Conservation (phyloP, 2,113 vertebrate species). For the Artemisiospiza belli region DNA sequence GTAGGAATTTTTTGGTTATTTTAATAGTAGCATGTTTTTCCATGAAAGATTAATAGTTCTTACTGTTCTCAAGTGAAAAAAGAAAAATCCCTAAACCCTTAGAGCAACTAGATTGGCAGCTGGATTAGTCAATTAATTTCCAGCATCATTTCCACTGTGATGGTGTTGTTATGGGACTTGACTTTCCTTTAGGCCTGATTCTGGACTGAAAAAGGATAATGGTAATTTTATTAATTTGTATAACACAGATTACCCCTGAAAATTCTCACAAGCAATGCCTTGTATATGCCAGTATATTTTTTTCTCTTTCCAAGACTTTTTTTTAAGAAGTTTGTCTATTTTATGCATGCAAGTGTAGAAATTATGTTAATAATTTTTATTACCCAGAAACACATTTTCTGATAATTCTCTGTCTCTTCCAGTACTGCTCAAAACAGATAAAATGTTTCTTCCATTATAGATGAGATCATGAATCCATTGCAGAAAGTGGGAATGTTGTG, state of each 20-base stretch:
- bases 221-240: neutral
- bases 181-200: neutral
- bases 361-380: neutral
- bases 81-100: neutral
- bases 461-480: neutral
- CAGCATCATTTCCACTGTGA: accelerated
- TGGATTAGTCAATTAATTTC: neutral
- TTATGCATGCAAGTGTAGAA: accelerated
- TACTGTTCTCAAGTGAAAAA: neutral
- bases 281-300: neutral
- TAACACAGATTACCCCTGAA: neutral
- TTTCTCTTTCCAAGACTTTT: neutral
- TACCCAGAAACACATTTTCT: neutral
- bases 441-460: neutral
- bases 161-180: neutral
- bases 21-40: neutral
- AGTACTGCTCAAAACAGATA: neutral
- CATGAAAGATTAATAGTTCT: neutral
- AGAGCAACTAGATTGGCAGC: neutral
- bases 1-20: neutral
- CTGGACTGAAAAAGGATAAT: neutral
- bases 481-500: neutral
- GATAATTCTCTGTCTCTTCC: neutral
- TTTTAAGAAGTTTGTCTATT: neutral
- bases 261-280: neutral